Base-by-base conservation (phyloP, 2,113 vertebrate genomes). In the Psilopsiagon aurifrons region DNA sequence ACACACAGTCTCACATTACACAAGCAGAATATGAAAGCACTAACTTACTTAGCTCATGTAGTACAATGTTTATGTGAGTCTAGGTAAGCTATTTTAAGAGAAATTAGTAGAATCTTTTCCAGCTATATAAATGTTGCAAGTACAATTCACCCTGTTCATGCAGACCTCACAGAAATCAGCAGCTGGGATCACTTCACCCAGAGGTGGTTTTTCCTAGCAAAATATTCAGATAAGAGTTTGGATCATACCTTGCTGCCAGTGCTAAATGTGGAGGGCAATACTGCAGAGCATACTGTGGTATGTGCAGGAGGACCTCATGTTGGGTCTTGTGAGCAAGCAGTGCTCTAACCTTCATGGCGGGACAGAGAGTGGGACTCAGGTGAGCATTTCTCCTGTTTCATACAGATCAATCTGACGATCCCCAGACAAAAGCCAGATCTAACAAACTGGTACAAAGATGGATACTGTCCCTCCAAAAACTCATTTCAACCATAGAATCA, bases 381-480 rank as follows among this genome's bases (percentile, higher is more conserved):
- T 17, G 46, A 60, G 6, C 17, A 8, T 64, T 64, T 27, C 12
- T 52, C 17, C 1, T 4, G 20, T 46, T 75, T 64, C 55, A 11
- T 4, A 11, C 0, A 2, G 10, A 60, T 22, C 75, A 71, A 74
- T 41, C 51, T 12, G 54, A 51, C 27, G 33, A 39, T 9, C 29
- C 17, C 28, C 2, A 3, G 19, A 49, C 17, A 23, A 35, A 74
- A 81, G 22, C 5, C 77, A 62, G 31, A 43, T 15, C 35, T 46
- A 6, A 39, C 0, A 2, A 16, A 9, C 22, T 23, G 66, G 28
- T 31, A 59, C 22, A 55, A 52, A 67, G 64, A n/a, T 0, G 0
- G 37, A 29, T 49, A 46, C 39, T 75, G 23, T 70, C 25, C 47
- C 22, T 17, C 11, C 18, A 25, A 71, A 81, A 37, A 5, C 7